phyloP scores from a whole-genome alignment of 2,888 invertebrate species.

The Catocala sponsa region DNA sequence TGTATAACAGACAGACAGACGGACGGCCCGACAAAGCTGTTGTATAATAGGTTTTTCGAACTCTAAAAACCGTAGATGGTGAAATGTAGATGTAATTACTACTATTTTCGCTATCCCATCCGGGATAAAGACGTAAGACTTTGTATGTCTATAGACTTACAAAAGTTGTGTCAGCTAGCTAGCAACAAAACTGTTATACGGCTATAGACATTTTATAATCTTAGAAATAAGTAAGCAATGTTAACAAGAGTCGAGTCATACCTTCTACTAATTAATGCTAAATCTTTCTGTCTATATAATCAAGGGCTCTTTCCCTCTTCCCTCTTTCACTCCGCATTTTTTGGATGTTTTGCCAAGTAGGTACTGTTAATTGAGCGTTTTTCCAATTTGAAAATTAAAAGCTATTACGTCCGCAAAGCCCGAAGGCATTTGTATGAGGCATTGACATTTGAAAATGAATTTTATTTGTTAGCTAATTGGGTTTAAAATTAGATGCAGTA shows the following conservation, averaged over 20 bases:
- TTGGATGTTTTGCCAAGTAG: slow-evolving; percentile 36
- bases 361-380: slow-evolving; percentile 50
- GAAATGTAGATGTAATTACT: too few relatives aligned
- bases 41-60: too few relatives aligned
- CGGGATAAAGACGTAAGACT: background rate
- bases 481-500: slow-evolving; percentile 11
- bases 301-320: slow-evolving; percentile 25
- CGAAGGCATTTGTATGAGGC: slow-evolving; percentile 17
- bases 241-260: slow-evolving; percentile 58
- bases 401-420: slow-evolving; percentile 39
- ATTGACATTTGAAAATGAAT: slow-evolving; percentile 36
- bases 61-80: too few relatives aligned
- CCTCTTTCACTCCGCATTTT: slow-evolving; percentile 27
- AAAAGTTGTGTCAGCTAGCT: too few relatives aligned
- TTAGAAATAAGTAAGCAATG: slow-evolving; percentile 41
- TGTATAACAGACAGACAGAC: too few relatives aligned
- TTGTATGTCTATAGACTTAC: too few relatives aligned
- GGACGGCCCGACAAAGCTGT: too few relatives aligned
- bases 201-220: too few relatives aligned
- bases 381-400: slow-evolving; percentile 54
- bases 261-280: slow-evolving; percentile 61
- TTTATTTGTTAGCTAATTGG: slow-evolving; percentile 24
- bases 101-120: too few relatives aligned
- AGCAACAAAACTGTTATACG: too few relatives aligned
- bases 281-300: slow-evolving; percentile 65